Conservation (phyloP, 1,140 invertebrate species). For the Drosophila grimshawi region DNA sequence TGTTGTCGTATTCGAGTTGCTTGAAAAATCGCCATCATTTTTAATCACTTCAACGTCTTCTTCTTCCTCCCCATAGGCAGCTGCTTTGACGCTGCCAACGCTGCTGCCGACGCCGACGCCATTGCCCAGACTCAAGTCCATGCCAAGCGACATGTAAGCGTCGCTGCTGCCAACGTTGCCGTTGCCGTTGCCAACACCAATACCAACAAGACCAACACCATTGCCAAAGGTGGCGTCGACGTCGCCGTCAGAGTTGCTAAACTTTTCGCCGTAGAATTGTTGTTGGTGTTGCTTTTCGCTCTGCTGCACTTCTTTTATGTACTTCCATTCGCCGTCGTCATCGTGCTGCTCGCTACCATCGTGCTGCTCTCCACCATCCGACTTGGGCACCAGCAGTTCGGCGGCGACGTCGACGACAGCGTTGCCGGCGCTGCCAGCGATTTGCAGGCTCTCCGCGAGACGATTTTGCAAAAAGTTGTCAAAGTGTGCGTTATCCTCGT, state of each 20-base stretch:
- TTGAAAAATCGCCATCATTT: slow-evolving; percentile 75
- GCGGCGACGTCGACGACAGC: slow-evolving; percentile 58
- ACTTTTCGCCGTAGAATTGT: slow-evolving; percentile 47
- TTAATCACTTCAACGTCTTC: slow-evolving; percentile 77
- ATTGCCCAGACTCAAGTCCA: slow-evolving; percentile 45
- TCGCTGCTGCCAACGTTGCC: slow-evolving; percentile 35
- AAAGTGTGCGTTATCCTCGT: slow-evolving; percentile 76
- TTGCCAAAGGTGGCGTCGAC: slow-evolving; percentile 43
- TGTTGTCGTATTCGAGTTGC: slow-evolving; percentile 73
- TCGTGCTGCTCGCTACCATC: slow-evolving; percentile 56
- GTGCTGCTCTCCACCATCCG: slow-evolving; percentile 41
- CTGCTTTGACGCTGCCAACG: slow-evolving; percentile 28
- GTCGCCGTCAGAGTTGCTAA: slow-evolving; percentile 38
- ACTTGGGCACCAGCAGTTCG: slow-evolving; percentile 61
- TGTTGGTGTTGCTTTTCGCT: slow-evolving; percentile 73
- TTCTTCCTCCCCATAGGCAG: slow-evolving; percentile 46
- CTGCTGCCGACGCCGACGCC: slow-evolving; percentile 30
- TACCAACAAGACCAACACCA: slow-evolving; percentile 51
- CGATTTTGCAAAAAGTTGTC: slow-evolving; percentile 76
- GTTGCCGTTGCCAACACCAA: slow-evolving; percentile 30
- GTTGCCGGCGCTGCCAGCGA: slow-evolving; percentile 59
- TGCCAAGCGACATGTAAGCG: slow-evolving; percentile 43
- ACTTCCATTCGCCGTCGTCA: slow-evolving; percentile 80
- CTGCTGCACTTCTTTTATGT: slow-evolving; percentile 81
- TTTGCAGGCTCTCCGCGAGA: slow-evolving; percentile 71